phyloP scores from a whole-genome alignment of 2,113 vertebrate genomes.

The Caranx ignobilis region DNA sequence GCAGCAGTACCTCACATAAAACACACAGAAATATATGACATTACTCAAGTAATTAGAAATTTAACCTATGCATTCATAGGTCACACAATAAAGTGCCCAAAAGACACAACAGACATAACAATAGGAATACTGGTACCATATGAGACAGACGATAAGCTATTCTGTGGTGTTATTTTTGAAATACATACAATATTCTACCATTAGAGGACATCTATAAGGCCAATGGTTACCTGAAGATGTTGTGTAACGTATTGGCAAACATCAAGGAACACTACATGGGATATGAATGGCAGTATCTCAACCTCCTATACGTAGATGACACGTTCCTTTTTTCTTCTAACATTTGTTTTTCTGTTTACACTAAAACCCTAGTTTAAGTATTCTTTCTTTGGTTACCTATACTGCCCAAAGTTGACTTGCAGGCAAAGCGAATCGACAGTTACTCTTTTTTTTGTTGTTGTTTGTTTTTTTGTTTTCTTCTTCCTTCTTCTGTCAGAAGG shows the following conservation, averaged over 20 bases:
- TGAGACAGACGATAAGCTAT: slow-evolving; percentile 85
- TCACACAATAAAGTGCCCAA: slow-evolving; percentile 94
- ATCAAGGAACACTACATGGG: slow-evolving; percentile 86
- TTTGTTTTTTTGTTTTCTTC: slow-evolving; percentile 21
- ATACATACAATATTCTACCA: slow-evolving; percentile 85
- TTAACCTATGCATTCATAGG: slow-evolving; percentile 94
- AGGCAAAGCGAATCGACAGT: slow-evolving; percentile 76
- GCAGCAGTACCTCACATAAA: slow-evolving; percentile 91
- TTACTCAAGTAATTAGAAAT: slow-evolving; percentile 97
- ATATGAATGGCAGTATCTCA: slow-evolving; percentile 87
- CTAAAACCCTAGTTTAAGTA: slow-evolving; percentile 72
- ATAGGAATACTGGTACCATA: slow-evolving; percentile 83
- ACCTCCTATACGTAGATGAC: slow-evolving; percentile 78
- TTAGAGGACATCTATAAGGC: slow-evolving; percentile 94
- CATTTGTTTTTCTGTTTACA: slow-evolving; percentile 59
- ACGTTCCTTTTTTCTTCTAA: slow-evolving; percentile 64
- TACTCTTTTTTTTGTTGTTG: slow-evolving; percentile 19
- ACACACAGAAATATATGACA: slow-evolving; percentile 93
- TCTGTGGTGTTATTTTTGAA: slow-evolving; percentile 82
- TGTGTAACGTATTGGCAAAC: slow-evolving; percentile 88
- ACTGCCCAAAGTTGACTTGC: slow-evolving; percentile 84
- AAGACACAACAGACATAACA: slow-evolving; percentile 88
- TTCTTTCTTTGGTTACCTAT: slow-evolving; percentile 86
- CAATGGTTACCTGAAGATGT: slow-evolving; percentile 96
- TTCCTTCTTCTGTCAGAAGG: slow-evolving; percentile 49